These are phyloP conservation scores for Calycopis cecrops DNA, from an alignment of 1,140 invertebrate genomes.

Conservation along the genomic window DNA sequence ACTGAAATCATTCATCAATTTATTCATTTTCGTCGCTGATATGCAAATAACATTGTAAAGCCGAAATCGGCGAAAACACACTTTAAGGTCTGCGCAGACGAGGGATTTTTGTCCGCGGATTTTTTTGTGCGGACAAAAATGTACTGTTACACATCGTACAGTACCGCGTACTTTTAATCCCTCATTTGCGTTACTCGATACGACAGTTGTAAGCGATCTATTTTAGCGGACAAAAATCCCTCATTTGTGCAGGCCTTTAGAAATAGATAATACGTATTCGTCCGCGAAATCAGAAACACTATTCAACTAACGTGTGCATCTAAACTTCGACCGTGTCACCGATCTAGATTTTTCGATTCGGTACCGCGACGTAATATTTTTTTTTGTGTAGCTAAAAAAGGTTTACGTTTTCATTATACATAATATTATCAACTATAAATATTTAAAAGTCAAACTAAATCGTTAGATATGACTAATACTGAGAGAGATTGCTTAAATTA, in stretches of 20 bases:
- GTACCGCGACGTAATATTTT: no score
- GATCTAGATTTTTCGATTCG: background rate
- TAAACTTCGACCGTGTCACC: constrained; percentile 19
- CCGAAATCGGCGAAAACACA: constrained; percentile 16
- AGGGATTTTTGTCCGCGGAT: no score
- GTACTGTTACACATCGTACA: no score
- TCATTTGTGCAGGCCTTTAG: no score
- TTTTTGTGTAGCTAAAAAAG: constrained; percentile 1
- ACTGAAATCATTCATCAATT: constrained; percentile 39
- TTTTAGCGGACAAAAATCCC: no score
- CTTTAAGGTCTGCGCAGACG: no score
- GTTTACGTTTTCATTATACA: constrained; percentile 2
- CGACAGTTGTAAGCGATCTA: no score
- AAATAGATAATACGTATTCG: background rate
- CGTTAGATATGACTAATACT: constrained; percentile 7
- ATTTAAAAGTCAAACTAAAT: constrained; percentile 15
- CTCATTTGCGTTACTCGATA: no score
- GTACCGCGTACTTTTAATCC: no score
- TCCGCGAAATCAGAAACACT: constrained; percentile 35
- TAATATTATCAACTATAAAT: constrained; percentile 18
- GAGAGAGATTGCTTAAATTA: constrained; percentile 7
- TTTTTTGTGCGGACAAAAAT: no score
- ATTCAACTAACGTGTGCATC: constrained; percentile 40
- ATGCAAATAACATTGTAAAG: constrained; percentile 29
- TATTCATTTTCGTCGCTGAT: constrained; percentile 33